Evolutionary conservation across 92 coral and sea anemone species (phyloP).

Genomic region (Hydrozoanthus gracilis): DNA sequence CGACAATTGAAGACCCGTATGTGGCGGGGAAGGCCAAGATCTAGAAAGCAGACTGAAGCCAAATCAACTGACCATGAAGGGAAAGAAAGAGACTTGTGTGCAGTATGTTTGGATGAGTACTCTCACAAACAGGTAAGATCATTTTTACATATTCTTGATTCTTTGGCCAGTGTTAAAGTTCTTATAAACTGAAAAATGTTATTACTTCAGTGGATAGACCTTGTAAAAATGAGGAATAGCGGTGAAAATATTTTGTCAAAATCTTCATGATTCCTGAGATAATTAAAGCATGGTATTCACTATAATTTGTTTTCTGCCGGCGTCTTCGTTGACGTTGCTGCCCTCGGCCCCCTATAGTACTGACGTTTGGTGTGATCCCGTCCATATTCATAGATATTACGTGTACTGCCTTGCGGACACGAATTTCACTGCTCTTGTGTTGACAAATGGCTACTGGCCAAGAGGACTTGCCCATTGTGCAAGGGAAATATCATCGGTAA

Average conservation of each 20-base stretch:
- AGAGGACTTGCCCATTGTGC: slow-evolving; percentile 74
- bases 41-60: slow-evolving; percentile 6
- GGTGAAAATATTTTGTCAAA: no score
- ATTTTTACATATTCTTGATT: no score
- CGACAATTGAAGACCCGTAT: slow-evolving; percentile 59
- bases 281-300: not conserved
- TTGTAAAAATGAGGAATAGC: no score
- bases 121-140: slow-evolving; percentile 59
- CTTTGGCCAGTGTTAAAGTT: no score
- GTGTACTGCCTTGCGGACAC: slow-evolving; percentile 66
- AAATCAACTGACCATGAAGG: slow-evolving; percentile 8
- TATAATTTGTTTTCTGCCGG: not conserved
- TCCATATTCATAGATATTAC: slow-evolving; percentile 49
- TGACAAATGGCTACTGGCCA: slow-evolving; percentile 66
- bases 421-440: slow-evolving; percentile 70
- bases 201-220: no score
- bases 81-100: slow-evolving; percentile 60
- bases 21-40: slow-evolving; percentile 10
- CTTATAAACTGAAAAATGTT: no score
- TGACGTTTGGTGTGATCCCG: no score
- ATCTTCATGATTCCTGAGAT: no score
- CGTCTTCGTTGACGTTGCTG: no score
- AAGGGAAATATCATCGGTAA: slow-evolving; percentile 71
- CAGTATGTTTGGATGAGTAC: slow-evolving; percentile 68
- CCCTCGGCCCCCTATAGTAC: no score